Evolutionary conservation across 2,888 invertebrate species (phyloP), one percentile per base, ranked within the genome.

Genomic region (Campoplex nolae): DNA sequence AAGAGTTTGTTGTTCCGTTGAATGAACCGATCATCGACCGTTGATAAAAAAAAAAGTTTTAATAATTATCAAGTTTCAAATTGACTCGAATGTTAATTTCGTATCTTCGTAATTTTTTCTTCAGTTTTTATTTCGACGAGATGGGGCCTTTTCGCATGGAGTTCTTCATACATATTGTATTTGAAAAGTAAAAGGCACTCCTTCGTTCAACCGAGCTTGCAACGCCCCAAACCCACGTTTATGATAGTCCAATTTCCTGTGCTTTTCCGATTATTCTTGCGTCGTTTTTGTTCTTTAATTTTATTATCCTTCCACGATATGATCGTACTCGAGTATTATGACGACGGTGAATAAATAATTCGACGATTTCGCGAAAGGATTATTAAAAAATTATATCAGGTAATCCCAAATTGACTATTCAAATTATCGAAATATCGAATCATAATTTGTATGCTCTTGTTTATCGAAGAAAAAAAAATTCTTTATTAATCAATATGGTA

Each of bases 211-310:
- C 16, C 56, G 58, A 56, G 82, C 77, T 74, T 71, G 76, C 76
- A 71, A 35, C 45, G 65, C 65, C 62, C 45, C 70, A 38, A 83
- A 70, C 32, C 68, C 73, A 70, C 71, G 48, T 74, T 83, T 83
- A 80, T 45, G 74, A 83, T 79, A 42, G 56, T 70, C 79, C 74
- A 83, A 83, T 86, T 80, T 79, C 65, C 83, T 18, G 23, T 65
- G 62, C 28, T 79, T 70, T 74, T 80, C 62, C 71, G 71, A 85
- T 79, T 62, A 67, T 35, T 65, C 28, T 45, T 35, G 32, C 13
- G 35, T 73, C 73, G 67, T 77, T 81, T 75, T 78, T 78, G 23
- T 77, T 74, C 35, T 56, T 74, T 16, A 35, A 56, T 58, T 58
- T 58, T 58, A 73, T 58, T 65, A 18, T 65, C 54, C 42, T 67